Base-by-base conservation (phyloP, 2,113 vertebrate species). In the Synchiropus splendidus region DNA sequence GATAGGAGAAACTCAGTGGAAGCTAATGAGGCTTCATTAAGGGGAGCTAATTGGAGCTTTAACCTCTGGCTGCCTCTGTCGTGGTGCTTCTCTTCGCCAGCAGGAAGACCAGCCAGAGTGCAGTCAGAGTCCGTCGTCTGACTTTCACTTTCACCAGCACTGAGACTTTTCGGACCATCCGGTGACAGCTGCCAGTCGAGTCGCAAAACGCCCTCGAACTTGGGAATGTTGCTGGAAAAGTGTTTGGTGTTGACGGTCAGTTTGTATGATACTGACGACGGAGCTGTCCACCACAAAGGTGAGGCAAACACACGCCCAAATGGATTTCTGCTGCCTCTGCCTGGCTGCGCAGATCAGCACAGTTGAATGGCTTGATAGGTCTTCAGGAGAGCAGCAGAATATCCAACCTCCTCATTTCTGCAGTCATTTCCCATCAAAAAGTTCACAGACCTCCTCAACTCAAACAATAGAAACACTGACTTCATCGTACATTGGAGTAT, bases 21-120 rank as follows among this genome's bases (percentile, higher is more conserved):
- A 48, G 45, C 63, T 73, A 76, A 76, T 75, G 65, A 79, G 56
- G 48, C 54, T 62, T 72, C 74, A 74, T 76, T 72, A 77, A 77
- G 52, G 51, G 45, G 9, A 43, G 58, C 70, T 78, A 78, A 82
- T 77, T 79, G 77, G 58, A 49, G 61, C 63, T 73, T 69, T 74
- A 77, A 82, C 72, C 70, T 72, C 69, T 54, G 61, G 49, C 68
- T 54, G 57, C 5, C 27, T 59, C 55, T 62, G 64, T 67, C 64
- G 42, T 13, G 44, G 51, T 48, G 52, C 55, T 57, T 67, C 54
- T 61, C 61, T 51, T 39, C 60, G 57, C 75, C 48, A 44, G 38
- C 53, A 49, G 49, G 21, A 27, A 61, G n/a, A n/a, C n/a, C n/a
- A n/a, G n/a, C n/a, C n/a, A n/a, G n/a, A n/a, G n/a, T n/a, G n/a